Evolutionary conservation across 2,888 invertebrate species (phyloP), one percentile per base, ranked within the genome.

Genomic region (Elaeidobius kamerunicus): DNA sequence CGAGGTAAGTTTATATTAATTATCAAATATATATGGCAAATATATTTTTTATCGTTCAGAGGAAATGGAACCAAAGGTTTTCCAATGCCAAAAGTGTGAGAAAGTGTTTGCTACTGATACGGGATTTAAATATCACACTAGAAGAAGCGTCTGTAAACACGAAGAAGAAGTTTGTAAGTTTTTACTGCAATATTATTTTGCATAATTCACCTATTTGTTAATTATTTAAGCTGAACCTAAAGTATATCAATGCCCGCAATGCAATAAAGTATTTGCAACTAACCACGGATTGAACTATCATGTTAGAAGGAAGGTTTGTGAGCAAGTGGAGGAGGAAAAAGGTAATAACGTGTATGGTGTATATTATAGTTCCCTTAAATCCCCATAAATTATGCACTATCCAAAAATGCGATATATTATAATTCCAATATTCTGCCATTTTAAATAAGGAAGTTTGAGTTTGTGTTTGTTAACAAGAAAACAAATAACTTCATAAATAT

Each of bases 51-150:
- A n/a, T n/a, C n/a, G n/a, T n/a, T n/a, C n/a, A n/a, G n/a, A n/a
- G n/a, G 56, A 56, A 15, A 35, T 18, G 17, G 57, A 57, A 27
- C 57, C 57, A 9, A 57, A 54, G 34, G 41, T 57, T 5, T 15
- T 48, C 2, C 57, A 54, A 32, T 57, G 57, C 16, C 30, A 57
- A n/a, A 53, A 53, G 28, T 57, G 57, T 30, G 54, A 54, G 15
- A 57, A 57, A 28, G 27, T 57, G 2, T 57, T 57, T 19, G 45
- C 53, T 5, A 57, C 57, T 16, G 49, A 43, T 11, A 30, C 53
- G 2, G 57, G 57, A 1, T 53, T 45, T 16, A 57, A 57, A 36
- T 57, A 57, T n/a, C 57, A 57, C 19, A 32, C 54, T 28, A 35
- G 53, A 15, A 34, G 57, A 19, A 57, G 47, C 20, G 57, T 57